Percentiles rank a stretch among this genome's conserved stretches.
These are phyloP conservation scores for Cacoxenus indagator DNA, from an alignment of 2,888 invertebrate species.

Conservation along the genomic window DNA sequence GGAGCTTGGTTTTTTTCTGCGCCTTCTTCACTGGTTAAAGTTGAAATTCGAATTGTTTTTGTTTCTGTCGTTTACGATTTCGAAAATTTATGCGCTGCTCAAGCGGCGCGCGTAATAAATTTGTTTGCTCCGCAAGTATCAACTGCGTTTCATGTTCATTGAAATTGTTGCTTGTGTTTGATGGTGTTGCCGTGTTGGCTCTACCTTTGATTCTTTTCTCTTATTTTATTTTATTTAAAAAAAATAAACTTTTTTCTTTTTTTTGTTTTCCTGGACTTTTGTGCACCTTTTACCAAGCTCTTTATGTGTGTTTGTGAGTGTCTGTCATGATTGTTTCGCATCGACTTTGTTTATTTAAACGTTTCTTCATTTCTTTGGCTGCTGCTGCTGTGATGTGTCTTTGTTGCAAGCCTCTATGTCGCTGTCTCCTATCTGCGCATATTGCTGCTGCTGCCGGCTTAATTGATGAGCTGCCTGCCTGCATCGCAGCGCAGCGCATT, in stretches of 20 bases:
- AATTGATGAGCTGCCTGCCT: constrained; percentile 56
- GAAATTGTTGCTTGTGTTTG: constrained; percentile 48
- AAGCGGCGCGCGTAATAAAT: constrained; percentile 66
- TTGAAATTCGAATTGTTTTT: not conserved
- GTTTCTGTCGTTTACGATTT: constrained; percentile 29
- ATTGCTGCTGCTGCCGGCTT: constrained; percentile 58
- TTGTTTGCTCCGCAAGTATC: constrained; percentile 63
- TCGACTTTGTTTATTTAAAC: constrained; percentile 59
- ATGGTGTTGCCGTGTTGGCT: not conserved
- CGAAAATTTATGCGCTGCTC: constrained; percentile 64
- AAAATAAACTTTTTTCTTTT: not conserved
- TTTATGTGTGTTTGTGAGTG: no score
- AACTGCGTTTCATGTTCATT: constrained; percentile 53
- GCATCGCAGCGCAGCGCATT: constrained; percentile 2
- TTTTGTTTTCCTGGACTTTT: not conserved
- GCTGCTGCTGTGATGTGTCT: not conserved
- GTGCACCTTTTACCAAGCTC: not conserved
- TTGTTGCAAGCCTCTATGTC: constrained; percentile 19
- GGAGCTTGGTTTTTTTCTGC: no score
- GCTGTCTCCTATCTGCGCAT: constrained; percentile 54
- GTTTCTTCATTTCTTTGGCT: constrained; percentile 52
- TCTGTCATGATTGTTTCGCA: constrained; percentile 5
- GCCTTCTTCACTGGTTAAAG: not conserved
- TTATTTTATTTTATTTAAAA: not conserved
- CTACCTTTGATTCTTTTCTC: constrained; percentile 5